Evolutionary conservation across 2,797 vertebrate genomes (phyloP).

Genomic region (Orestias chungarensis): DNA sequence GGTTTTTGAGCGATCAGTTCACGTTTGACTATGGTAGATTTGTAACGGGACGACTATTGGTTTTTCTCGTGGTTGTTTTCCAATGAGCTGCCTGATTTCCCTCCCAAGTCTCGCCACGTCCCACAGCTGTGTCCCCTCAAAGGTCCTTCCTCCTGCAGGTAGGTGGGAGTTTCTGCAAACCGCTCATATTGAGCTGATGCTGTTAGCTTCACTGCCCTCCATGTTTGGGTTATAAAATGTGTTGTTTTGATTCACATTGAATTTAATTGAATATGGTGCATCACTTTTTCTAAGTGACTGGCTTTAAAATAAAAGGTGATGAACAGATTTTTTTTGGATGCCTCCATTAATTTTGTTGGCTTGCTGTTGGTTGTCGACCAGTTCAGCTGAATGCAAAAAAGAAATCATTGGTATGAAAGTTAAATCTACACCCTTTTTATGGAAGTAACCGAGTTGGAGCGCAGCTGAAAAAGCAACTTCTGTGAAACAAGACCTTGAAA

Average conservation of each 20-base stretch:
- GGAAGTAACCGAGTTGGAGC: slow-evolving; percentile 34
- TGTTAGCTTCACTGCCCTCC: slow-evolving; percentile 22
- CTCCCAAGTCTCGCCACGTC: slow-evolving; percentile 52
- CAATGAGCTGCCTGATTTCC: slow-evolving; percentile 38
- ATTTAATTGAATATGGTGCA: slow-evolving; percentile 76
- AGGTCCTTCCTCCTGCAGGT: slow-evolving; percentile 72
- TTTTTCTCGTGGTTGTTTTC: not conserved
- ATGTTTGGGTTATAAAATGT: slow-evolving; percentile 44
- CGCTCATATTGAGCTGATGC: slow-evolving; percentile 41
- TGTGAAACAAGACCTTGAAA: slow-evolving; percentile 31
- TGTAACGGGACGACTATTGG: slow-evolving; percentile 8
- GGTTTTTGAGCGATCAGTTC: not conserved
- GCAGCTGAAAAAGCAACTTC: slow-evolving; percentile 6
- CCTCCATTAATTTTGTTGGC: slow-evolving; percentile 80
- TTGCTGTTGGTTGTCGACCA: slow-evolving; percentile 66
- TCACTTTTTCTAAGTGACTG: slow-evolving; percentile 69
- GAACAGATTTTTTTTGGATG: slow-evolving; percentile 80
- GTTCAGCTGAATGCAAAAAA: slow-evolving; percentile 35
- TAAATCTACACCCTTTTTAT: slow-evolving; percentile 23
- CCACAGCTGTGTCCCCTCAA: slow-evolving; percentile 55
- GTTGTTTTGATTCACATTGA: slow-evolving; percentile 67
- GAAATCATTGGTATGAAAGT: slow-evolving; percentile 31
- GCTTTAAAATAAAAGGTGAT: slow-evolving; percentile 84
- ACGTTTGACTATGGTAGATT: slow-evolving; percentile 6
- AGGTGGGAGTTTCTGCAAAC: slow-evolving; percentile 63